A percentile compares a stretch with the other conserved stretches of the same genome.
These are phyloP conservation scores for Papilio aristodemus DNA, from an alignment of 1,140 invertebrate species.

Conservation along the genomic window DNA sequence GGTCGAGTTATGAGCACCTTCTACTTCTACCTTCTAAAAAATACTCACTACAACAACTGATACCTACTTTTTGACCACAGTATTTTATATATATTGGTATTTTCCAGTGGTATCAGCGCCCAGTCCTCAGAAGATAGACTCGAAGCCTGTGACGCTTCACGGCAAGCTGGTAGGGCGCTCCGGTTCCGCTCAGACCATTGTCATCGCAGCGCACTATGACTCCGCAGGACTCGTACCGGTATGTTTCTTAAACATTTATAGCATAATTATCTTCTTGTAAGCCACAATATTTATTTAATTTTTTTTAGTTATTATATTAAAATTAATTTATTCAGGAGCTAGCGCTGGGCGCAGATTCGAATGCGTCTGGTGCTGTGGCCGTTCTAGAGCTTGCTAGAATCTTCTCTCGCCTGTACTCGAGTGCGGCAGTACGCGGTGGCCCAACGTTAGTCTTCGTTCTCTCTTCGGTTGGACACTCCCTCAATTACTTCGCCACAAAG, in stretches of 20 bases:
- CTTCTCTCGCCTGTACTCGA: slow-evolving; percentile 95
- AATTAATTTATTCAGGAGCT: slow-evolving; percentile 83
- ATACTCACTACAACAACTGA: too few relatives aligned
- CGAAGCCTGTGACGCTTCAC: slow-evolving; percentile 91
- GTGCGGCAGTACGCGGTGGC: slow-evolving; percentile 88
- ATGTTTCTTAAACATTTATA: slow-evolving; percentile 77
- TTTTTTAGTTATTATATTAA: too few relatives aligned
- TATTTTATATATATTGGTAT: too few relatives aligned
- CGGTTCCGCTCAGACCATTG: slow-evolving; percentile 87
- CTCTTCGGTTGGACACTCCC: slow-evolving; percentile 92
- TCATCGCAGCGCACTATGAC: slow-evolving; percentile 96
- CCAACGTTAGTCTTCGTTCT: slow-evolving; percentile 95
- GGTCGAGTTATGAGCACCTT: too few relatives aligned
- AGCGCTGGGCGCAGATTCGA: slow-evolving; percentile 92
- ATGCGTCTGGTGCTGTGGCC: slow-evolving; percentile 94
- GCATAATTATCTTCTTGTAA: too few relatives aligned
- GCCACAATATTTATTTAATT: too few relatives aligned
- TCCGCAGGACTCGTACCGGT: slow-evolving; percentile 93
- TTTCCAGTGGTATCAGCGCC: slow-evolving; percentile 82
- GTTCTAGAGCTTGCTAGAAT: slow-evolving; percentile 93
- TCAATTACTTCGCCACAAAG: slow-evolving; percentile 97
- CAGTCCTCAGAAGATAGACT: slow-evolving; percentile 86
- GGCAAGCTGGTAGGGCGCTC: slow-evolving; percentile 91
- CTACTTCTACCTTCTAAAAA: too few relatives aligned
- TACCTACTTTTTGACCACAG: too few relatives aligned